Conservation (phyloP, 2,113 vertebrate species). For the Ptilonorhynchus violaceus region DNA sequence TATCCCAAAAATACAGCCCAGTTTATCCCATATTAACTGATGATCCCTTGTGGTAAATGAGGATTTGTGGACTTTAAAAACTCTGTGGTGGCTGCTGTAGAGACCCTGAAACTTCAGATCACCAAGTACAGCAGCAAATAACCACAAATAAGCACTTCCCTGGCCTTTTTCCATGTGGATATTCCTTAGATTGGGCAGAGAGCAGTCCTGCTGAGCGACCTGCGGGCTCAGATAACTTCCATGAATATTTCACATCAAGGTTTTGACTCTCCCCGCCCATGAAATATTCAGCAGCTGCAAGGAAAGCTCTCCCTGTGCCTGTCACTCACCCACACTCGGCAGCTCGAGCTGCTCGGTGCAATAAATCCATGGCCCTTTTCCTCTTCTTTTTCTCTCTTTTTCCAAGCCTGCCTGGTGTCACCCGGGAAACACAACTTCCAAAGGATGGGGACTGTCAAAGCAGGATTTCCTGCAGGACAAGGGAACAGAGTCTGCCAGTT, state of each 20-base stretch:
- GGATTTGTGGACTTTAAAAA: neutral
- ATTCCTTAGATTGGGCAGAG: neutral
- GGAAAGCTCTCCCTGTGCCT: neutral
- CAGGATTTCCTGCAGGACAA: neutral
- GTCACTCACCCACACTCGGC: neutral
- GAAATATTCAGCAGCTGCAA: conserved; percentile 42
- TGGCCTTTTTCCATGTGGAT: fast-evolving
- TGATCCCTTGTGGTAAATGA: fast-evolving
- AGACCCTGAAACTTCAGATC: neutral
- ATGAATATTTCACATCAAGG: conserved; percentile 4
- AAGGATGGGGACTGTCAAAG: neutral
- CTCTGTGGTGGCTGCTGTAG: fast-evolving
- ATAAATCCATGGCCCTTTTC: neutral
- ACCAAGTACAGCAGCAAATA: neutral
- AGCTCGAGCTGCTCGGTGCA: fast-evolving
- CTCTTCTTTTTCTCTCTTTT: neutral
- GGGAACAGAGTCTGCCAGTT: neutral
- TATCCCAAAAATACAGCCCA: neutral
- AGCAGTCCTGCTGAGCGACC: neutral
- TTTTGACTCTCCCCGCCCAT: neutral
- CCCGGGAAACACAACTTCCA: neutral
- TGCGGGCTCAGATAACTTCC: neutral
- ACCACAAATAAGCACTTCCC: neutral
- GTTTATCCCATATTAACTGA: neutral
- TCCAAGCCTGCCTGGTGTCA: neutral